phyloP scores from a whole-genome alignment of 1,140 invertebrate species.

The Lamellibrachia luymesi region DNA sequence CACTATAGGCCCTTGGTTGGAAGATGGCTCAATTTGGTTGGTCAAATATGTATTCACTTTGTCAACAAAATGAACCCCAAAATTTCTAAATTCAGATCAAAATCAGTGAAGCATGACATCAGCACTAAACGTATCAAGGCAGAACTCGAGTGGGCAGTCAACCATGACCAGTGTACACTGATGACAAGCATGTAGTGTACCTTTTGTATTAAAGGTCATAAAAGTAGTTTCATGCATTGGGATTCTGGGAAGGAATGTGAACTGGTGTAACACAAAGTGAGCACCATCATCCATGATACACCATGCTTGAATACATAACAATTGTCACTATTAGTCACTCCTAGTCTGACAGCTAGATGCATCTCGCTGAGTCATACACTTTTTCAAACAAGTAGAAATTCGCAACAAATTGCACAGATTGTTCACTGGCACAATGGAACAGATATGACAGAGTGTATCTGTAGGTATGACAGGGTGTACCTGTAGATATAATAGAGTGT shows the following conservation, averaged over 20 bases:
- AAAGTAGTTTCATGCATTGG: background rate
- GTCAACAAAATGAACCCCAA: background rate
- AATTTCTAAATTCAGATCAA: background rate
- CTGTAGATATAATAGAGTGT: no score
- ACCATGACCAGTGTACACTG: background rate
- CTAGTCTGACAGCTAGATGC: no score
- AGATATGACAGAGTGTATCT: no score
- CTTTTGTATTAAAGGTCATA: background rate
- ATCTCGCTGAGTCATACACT: background rate
- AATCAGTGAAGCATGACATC: background rate
- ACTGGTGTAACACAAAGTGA: background rate
- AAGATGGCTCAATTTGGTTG: background rate
- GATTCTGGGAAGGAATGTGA: background rate
- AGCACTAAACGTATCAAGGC: background rate
- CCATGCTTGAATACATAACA: background rate
- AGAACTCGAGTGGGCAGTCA: background rate
- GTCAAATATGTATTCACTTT: no score
- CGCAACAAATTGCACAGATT: background rate
- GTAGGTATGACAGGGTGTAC: no score
- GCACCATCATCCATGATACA: no score
- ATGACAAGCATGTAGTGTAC: background rate
- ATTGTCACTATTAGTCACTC: background rate
- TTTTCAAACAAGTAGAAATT: background rate
- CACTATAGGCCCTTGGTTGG: background rate
- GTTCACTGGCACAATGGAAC: background rate